Base-by-base conservation (phyloP, 1,140 invertebrate species). In the Dreissena rostriformis region DNA sequence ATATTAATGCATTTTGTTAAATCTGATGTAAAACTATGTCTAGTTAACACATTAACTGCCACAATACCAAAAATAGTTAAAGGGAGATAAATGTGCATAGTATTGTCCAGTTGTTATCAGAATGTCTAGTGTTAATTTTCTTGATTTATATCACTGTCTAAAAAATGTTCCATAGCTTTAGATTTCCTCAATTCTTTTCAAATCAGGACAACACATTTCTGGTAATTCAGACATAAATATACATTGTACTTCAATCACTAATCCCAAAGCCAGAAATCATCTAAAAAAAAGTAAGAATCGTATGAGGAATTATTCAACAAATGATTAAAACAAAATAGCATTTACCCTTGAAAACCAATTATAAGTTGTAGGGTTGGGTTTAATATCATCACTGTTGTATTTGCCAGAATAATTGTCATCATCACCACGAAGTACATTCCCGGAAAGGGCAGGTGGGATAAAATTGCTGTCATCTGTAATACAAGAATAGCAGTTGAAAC, bases 401-500 rank as follows among this genome's bases (percentile, higher is more conserved):
- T 49, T 51, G 49, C 49, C 65, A 67, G 24, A 24, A 65, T 76
- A 29, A 61, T 74, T 57, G 24, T 61, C 51, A 12, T 77, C 74
- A 78, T 72, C 68, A 8, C 70, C 49, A 74, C 12, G 15, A 22
- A 24, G 24, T 6, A 61, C n/a, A n/a, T 73, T 68, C 22, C 79
- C 1, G 19, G 79, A 70, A 0, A 82, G 70, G 0, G 79, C 79
- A 39, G 79, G 79, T 5, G 79, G 79, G 8, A 82, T 74, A 22
- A 51, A 53, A 19, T 28, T 57, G 55, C 79, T 82, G 70, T 74
- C 79, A 82, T 82, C 79, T 82, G 28, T 2, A 80, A 66, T 8
- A 39, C 39, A 39, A 5, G 39, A 39, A 39, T 5, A 39, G 39
- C 39, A 39, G 39, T 39, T 5, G 8, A 39, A n/a, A n/a, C n/a